phyloP scores from a whole-genome alignment of 1,140 invertebrate genomes.

The Pomphorhynchus laevis region DNA sequence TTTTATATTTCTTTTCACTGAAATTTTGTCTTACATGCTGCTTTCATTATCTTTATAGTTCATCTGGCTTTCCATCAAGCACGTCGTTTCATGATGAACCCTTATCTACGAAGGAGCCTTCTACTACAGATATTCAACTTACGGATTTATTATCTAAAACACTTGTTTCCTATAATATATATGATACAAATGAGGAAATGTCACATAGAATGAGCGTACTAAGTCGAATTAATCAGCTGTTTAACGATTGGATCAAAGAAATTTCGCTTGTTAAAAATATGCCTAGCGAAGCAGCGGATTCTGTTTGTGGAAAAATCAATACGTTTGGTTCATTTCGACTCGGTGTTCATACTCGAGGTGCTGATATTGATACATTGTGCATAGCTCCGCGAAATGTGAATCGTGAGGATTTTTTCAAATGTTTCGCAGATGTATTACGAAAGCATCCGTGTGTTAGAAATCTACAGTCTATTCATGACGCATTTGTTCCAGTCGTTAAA shows the following conservation, averaged over 20 bases:
- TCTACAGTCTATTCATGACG: slow-evolving; percentile 51
- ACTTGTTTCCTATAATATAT: slow-evolving; percentile 48
- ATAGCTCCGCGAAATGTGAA: slow-evolving; percentile 78
- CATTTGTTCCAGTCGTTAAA: slow-evolving; percentile 94
- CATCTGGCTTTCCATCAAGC: too few relatives aligned
- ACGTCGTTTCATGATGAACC: too few relatives aligned
- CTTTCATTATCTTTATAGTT: too few relatives aligned
- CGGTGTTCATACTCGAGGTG: slow-evolving; percentile 60
- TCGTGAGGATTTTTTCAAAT: slow-evolving; percentile 58
- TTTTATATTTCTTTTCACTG: too few relatives aligned
- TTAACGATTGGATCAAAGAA: slow-evolving; percentile 59
- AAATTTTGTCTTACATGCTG: too few relatives aligned
- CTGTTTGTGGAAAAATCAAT: slow-evolving; percentile 72
- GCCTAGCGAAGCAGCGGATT: slow-evolving; percentile 18
- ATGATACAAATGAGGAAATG: slow-evolving; percentile 54
- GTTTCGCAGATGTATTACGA: slow-evolving; percentile 60
- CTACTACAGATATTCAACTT: slow-evolving; percentile 39
- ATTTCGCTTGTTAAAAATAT: slow-evolving; percentile 21
- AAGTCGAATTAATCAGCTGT: slow-evolving; percentile 44
- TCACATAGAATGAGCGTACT: slow-evolving; percentile 36
- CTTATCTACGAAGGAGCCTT: slow-evolving; percentile 31
- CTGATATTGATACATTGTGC: slow-evolving; percentile 92
- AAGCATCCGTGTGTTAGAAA: slow-evolving; percentile 48
- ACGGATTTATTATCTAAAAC: slow-evolving; percentile 44
- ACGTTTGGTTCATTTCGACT: slow-evolving; percentile 75